These are phyloP conservation scores for Turnix velox DNA, from an alignment of 2,113 vertebrate species.

Conservation along the genomic window DNA sequence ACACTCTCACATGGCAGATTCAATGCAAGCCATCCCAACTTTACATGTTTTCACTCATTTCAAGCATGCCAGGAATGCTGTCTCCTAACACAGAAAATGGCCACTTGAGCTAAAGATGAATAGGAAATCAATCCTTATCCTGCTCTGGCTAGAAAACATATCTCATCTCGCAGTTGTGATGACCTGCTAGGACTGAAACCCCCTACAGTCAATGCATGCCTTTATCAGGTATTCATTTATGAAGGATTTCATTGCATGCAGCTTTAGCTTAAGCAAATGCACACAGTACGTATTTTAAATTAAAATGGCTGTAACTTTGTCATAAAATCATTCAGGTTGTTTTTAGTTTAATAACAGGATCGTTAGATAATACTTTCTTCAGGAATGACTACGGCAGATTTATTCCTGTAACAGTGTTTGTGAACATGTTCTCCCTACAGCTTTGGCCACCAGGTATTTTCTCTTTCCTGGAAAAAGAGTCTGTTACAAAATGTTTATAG, in stretches of 20 bases:
- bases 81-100: neutral
- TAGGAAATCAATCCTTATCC: slow-evolving; percentile 52
- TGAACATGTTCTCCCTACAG: neutral
- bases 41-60: slow-evolving; percentile 40
- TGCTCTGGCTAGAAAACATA: slow-evolving; percentile 31
- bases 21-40: slow-evolving; percentile 45
- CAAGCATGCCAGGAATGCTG: slow-evolving; percentile 31
- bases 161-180: neutral
- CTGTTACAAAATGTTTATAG: neutral
- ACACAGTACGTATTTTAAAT: slow-evolving; percentile 23
- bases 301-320: slow-evolving; percentile 8
- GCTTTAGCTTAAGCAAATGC: slow-evolving; percentile 50
- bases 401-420: neutral
- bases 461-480: neutral
- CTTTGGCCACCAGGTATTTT: neutral
- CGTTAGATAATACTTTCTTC: neutral
- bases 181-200: slow-evolving; percentile 29
- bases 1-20: neutral
- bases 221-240: slow-evolving; percentile 40
- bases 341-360: slow-evolving; percentile 46
- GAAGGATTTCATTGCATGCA: slow-evolving; percentile 28
- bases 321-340: slow-evolving; percentile 41
- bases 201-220: slow-evolving; percentile 40
- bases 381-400: neutral
- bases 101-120: slow-evolving; percentile 24